phyloP scores from a whole-genome alignment of 1,140 invertebrate species.

The Araneus ventricosus region DNA sequence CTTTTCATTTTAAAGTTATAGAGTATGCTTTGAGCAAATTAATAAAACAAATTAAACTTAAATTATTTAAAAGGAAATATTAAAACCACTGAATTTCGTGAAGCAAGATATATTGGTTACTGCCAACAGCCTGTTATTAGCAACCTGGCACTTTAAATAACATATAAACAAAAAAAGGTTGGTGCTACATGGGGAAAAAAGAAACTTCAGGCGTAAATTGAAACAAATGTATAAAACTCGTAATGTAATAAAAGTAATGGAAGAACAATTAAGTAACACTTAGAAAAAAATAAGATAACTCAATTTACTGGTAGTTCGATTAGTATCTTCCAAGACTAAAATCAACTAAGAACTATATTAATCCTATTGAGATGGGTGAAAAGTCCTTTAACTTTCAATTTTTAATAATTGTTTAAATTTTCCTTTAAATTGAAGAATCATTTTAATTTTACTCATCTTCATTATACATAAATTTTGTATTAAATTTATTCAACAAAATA shows the following conservation, averaged over 20 bases:
- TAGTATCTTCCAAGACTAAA: neutral
- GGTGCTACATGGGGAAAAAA: no score
- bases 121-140: neutral
- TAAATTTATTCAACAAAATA: no score
- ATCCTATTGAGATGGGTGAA: neutral
- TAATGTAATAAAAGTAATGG: conserved; percentile 2
- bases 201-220: neutral
- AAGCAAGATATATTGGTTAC: no score
- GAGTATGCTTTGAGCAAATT: no score
- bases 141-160: neutral
- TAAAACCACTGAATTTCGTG: no score
- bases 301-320: neutral
- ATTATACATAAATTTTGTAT: no score
- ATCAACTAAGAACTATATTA: neutral
- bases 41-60: no score
- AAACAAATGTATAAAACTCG: neutral
- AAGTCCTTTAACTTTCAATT: neutral
- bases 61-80: no score
- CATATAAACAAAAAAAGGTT: neutral
- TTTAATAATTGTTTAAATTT: neutral
- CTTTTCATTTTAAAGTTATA: no score
- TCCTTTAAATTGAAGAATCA: neutral
- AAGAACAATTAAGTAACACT: neutral
- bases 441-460: neutral
- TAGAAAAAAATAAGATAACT: neutral